Conservation (phyloP, 23 tunicate genomes). For the Styela plicata region DNA sequence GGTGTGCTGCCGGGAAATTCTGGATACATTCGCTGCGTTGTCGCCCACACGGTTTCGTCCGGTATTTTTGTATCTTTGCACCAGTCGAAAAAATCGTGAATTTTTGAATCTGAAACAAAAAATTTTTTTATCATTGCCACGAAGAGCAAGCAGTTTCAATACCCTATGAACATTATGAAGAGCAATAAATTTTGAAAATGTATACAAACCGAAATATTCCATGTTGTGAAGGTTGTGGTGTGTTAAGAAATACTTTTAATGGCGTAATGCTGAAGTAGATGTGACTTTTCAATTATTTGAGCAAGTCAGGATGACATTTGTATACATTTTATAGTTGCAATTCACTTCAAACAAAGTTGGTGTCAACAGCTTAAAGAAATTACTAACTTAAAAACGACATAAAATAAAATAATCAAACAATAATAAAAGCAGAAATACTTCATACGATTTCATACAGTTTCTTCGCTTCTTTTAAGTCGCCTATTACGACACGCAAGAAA, state of each 20-base stretch:
- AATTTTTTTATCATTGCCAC: neutral
- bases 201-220: neutral
- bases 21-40: slow-evolving; percentile 69
- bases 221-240: neutral
- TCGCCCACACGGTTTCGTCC: slow-evolving; percentile 95
- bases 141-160: neutral
- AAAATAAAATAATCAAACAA: too few species aligned
- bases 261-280: too few species aligned
- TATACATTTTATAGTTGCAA: neutral
- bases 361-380: too few species aligned
- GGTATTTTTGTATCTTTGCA: slow-evolving; percentile 84
- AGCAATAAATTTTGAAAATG: neutral
- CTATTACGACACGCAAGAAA: too few species aligned
- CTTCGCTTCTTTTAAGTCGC: too few species aligned
- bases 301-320: too few species aligned
- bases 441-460: too few species aligned
- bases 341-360: too few species aligned
- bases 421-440: too few species aligned
- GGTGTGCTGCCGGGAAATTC: slow-evolving; percentile 79
- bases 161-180: too few species aligned
- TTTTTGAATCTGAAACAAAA: slow-evolving; percentile 36
- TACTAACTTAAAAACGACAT: too few species aligned
- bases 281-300: too few species aligned
- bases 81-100: slow-evolving; percentile 65
- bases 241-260: neutral